Percentiles rank a stretch among this genome's conserved stretches.
These are phyloP conservation scores for Brachionus plicatilis DNA, from an alignment of 1,140 invertebrate genomes.

Conservation along the genomic window DNA sequence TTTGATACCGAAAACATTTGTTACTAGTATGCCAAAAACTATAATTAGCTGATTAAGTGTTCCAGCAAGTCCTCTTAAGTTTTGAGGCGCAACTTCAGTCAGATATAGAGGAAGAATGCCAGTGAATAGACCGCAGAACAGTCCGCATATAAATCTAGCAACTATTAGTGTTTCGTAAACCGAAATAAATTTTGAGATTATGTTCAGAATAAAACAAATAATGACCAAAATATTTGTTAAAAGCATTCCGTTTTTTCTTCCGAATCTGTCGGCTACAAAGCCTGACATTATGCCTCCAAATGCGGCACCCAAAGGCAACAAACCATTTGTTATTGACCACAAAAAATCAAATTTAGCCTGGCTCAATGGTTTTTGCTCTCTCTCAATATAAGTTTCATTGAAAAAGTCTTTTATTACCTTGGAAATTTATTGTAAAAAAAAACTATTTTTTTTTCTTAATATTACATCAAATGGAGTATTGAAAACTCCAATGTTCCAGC, in stretches of 20 bases:
- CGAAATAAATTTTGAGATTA: not conserved
- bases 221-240: constrained; percentile 13
- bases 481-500: constrained; percentile 87
- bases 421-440: not conserved
- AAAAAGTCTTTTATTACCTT: constrained; percentile 21
- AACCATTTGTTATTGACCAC: constrained; percentile 67
- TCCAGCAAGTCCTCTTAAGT: constrained; percentile 72
- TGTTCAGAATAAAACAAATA: not conserved
- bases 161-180: constrained; percentile 71
- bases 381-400: not conserved
- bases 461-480: constrained; percentile 76
- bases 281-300: constrained; percentile 75
- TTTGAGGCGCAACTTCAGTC: constrained; percentile 74
- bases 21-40: constrained; percentile 74
- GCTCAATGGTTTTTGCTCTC: not conserved
- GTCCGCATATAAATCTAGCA: constrained; percentile 60
- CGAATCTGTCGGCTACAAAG: constrained; percentile 67
- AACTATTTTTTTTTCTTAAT: not conserved
- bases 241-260: constrained; percentile 47
- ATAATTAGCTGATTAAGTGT: constrained; percentile 80
- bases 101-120: constrained; percentile 79
- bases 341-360: constrained; percentile 5
- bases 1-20: constrained; percentile 62
- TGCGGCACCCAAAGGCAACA: constrained; percentile 85
- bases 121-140: constrained; percentile 47